Conservation (phyloP, 1,140 invertebrate genomes). For the Heliconius congener region DNA sequence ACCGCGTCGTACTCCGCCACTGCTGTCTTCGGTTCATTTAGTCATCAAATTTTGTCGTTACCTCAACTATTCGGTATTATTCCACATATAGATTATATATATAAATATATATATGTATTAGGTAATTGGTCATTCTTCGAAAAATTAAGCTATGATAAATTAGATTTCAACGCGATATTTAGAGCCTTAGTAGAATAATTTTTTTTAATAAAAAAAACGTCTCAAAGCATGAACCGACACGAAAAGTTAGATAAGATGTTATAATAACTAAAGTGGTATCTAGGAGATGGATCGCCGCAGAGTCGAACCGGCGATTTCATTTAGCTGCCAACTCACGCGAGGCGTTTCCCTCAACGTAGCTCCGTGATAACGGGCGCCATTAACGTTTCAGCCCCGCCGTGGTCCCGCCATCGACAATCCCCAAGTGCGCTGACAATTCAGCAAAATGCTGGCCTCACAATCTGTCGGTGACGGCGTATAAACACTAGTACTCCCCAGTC, state of each 20-base stretch:
- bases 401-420: conserved; percentile 49
- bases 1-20: not conserved
- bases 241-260: not conserved
- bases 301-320: conserved; percentile 27
- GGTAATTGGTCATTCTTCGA: not conserved
- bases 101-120: not conserved
- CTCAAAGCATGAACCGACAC: not conserved
- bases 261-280: conserved; percentile 11
- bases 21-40: not conserved
- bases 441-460: conserved; percentile 67
- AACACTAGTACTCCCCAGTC: conserved; percentile 66
- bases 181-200: not conserved
- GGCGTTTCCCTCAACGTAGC: conserved; percentile 37
- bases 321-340: conserved; percentile 28
- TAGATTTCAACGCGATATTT: not conserved
- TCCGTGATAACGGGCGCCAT: conserved; percentile 51
- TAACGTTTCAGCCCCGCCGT: conserved; percentile 48
- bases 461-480: conserved; percentile 67
- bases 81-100: not conserved
- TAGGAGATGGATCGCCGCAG: conserved; percentile 11
- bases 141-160: not conserved
- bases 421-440: conserved; percentile 59
- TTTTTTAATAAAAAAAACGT: not conserved
- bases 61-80: not conserved
- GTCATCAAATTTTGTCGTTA: not conserved